These are phyloP conservation scores for Synanthedon myopaeformis DNA, from an alignment of 2,888 invertebrate species.

Conservation along the genomic window DNA sequence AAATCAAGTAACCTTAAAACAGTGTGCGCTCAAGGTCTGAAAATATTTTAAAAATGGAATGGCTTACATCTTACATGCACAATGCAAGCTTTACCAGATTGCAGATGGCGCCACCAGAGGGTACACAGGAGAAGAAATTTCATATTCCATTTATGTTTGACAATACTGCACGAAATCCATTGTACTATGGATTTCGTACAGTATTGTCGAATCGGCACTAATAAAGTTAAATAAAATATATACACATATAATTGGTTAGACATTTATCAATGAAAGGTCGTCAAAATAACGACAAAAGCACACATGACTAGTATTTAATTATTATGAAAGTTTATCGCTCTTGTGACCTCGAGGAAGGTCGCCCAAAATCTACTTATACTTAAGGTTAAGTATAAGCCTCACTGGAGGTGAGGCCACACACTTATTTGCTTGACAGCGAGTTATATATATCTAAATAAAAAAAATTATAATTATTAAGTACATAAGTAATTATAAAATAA, in stretches of 20 bases:
- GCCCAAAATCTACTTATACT: slow-evolving; percentile 4
- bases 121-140: too few relatives aligned
- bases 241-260: neutral
- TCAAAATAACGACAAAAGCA: slow-evolving; percentile 3
- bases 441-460: too few relatives aligned
- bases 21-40: slow-evolving; percentile 3
- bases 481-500: too few relatives aligned
- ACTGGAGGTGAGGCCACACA: slow-evolving; percentile 9
- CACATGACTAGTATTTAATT: neutral
- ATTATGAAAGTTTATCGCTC: slow-evolving; percentile 38
- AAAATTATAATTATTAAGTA: too few relatives aligned
- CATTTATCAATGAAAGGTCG: neutral
- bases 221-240: too few relatives aligned
- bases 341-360: slow-evolving; percentile 28
- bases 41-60: neutral
- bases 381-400: slow-evolving; percentile 13
- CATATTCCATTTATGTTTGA: too few relatives aligned
- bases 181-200: too few relatives aligned
- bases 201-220: too few relatives aligned
- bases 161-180: too few relatives aligned
- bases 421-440: neutral
- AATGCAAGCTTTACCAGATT: too few relatives aligned
- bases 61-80: neutral
- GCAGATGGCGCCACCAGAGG: too few relatives aligned
- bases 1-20: neutral